Evolutionary conservation across 2,113 vertebrate genomes (phyloP), one percentile per base, ranked within the genome.

Genomic region (Myotis yumanensis): DNA sequence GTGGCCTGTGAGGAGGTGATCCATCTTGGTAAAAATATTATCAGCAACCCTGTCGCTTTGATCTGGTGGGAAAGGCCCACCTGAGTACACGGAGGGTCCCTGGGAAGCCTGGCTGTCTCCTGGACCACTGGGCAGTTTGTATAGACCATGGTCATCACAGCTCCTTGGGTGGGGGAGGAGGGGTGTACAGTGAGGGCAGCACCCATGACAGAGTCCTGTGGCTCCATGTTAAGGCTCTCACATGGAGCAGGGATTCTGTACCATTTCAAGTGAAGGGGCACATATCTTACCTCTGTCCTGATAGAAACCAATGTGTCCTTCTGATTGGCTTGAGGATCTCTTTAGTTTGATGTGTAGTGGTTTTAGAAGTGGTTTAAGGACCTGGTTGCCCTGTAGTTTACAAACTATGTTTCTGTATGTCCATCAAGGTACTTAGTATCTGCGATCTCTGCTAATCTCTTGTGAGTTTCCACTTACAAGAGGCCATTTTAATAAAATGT

Each of bases 401-500:
- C 59, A 30, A 91, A 54, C 30, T 48, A 32, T 11, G 17, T 77
- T 92, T 66, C 18, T 85, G 20, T 28, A 6, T 81, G 8, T 85
- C 35, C 32, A 23, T 77, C 76, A 54, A n/a, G 25, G 15, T 48
- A 64, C 16, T 83, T 43, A 46, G 5, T 66, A 11, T 75, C 59
- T 77, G 92, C 91, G 86, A 91, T 77, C 32, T 82, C 17, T 10
- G 32, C 22, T 86, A 62, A 79, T 86, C 54, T 76, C 37, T 82
- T 51, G 6, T 66, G 64, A 91, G n/a, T 96, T 94, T 94, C 68
- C 54, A 81, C 23, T 66, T 87, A 48, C 4, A 59, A 43, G 81
- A 72, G 82, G 68, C 35, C 43, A 80, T 92, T 94, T 88, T 95
- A 71, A 90, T 95, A 73, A 82, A 96, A 94, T 11, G 12, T 43